Evolutionary conservation across 2,888 invertebrate genomes (phyloP).

Genomic region (Campoplex capitator): DNA sequence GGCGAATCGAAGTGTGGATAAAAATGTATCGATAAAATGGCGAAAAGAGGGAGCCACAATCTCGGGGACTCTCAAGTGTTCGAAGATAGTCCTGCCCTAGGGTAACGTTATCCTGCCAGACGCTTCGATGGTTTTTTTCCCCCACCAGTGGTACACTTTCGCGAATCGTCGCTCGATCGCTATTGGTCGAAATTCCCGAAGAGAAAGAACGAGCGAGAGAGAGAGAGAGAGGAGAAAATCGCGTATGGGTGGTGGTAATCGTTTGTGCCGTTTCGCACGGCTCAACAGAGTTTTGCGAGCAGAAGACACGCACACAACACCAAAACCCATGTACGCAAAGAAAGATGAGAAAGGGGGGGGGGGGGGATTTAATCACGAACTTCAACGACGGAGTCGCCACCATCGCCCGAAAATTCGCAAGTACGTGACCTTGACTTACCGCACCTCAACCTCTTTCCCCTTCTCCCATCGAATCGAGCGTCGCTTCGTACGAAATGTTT

Average conservation of each 20-base stretch:
- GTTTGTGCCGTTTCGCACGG: slow-evolving; percentile 36
- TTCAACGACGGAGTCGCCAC: slow-evolving; percentile 55
- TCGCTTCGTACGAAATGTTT: not conserved
- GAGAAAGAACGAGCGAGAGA: slow-evolving; percentile 23
- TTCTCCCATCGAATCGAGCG: not conserved
- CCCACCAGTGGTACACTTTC: slow-evolving; percentile 58
- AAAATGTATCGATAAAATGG: not conserved
- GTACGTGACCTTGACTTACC: slow-evolving; percentile 77
- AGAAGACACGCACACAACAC: slow-evolving; percentile 27
- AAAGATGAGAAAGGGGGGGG: not conserved
- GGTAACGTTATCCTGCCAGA: slow-evolving; percentile 81
- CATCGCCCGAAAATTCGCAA: slow-evolving; percentile 74
- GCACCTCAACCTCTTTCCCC: slow-evolving; percentile 20
- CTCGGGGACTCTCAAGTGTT: slow-evolving; percentile 26
- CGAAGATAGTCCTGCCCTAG: slow-evolving; percentile 80
- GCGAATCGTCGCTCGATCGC: slow-evolving; percentile 56
- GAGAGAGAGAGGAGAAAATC: slow-evolving; percentile 2
- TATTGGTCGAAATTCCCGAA: slow-evolving; percentile 60
- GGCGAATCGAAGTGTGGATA: not conserved
- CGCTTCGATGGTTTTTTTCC: slow-evolving; percentile 58
- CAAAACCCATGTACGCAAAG: not conserved
- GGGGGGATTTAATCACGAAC: slow-evolving; percentile 8
- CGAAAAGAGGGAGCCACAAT: slow-evolving; percentile 45
- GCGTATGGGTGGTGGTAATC: slow-evolving; percentile 33
- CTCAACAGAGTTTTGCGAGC: slow-evolving; percentile 35